phyloP scores from a whole-genome alignment of 37 sponge, comb jelly and placozoan species.

The Sycon ciliatum region DNA sequence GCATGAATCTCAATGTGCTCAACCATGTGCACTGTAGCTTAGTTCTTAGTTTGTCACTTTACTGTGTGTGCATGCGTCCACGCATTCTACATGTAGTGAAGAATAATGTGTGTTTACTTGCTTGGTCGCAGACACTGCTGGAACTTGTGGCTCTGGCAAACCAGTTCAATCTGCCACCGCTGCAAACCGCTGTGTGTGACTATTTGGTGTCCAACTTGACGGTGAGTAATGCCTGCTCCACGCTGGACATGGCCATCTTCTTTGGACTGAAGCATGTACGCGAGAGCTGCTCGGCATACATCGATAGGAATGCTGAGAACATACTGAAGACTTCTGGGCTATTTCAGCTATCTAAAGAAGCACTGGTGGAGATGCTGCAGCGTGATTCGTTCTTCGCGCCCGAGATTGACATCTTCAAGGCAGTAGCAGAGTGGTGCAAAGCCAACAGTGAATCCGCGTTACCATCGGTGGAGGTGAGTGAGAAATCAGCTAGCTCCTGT shows the following conservation, averaged over 20 bases:
- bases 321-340: conserved; percentile 72
- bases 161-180: conserved; percentile 60
- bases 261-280: conserved; percentile 62
- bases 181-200: conserved; percentile 53
- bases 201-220: conserved; percentile 64
- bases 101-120: neutral
- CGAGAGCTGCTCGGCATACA: conserved; percentile 38
- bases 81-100: neutral
- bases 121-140: conserved; percentile 36
- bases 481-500: no score
- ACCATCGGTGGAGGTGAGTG: no score
- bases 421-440: conserved; percentile 66
- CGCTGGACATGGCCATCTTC: conserved; percentile 67
- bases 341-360: conserved; percentile 50
- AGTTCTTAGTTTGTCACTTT: neutral
- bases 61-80: neutral
- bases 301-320: conserved; percentile 65
- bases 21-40: no score
- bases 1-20: no score
- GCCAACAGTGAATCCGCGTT: neutral
- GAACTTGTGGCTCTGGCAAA: conserved; percentile 71
- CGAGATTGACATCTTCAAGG: conserved; percentile 73
- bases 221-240: conserved; percentile 57
- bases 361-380: conserved; percentile 55
- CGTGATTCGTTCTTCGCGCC: conserved; percentile 77